Base-by-base conservation (phyloP, 2,888 invertebrate genomes). In the Venusia cambrica region DNA sequence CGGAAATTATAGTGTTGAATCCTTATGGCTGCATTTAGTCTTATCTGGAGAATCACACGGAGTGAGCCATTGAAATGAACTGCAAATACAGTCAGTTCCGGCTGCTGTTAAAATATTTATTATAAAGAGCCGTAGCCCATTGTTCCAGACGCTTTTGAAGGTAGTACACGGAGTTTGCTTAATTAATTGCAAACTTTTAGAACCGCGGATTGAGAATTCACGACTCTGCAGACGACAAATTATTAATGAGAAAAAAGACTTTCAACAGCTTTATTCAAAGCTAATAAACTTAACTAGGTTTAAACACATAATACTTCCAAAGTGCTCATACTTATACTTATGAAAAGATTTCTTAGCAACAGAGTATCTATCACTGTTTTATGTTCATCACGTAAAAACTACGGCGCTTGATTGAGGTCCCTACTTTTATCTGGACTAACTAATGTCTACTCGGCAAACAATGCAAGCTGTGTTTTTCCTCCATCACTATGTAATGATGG, bases 161-260 rank as follows among this genome's bases (percentile, higher is more conserved):
- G 58, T 53, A 48, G 61, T 55, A 51, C 58, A 50, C 54, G 54
- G 62, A 69, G 59, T 68, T 70, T 62, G 60, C 58, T 62, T 58
- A 69, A 71, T 72, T 68, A 70, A 73, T 69, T 64, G 57, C 57
- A 45, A 49, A 61, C 60, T 64, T 65, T 56, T 59, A 53, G 56
- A 57, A 62, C 53, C 58, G 58, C 59, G 53, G 52, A 45, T 54
- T 48, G 42, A 50, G 49, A 60, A 60, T 60, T 57, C 50, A 53
- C 45, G 44, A 43, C 40, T 35, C 27, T 48, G 48, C 41, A 49
- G 49, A 35, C 45, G 44, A 57, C 49, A 46, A 55, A 54, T 54
- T 51, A 33, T 31, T 33, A 51, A 49, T 36, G 45, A 42, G 48
- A 55, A 52, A 50, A 54, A 21, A 18, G 8, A 12, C 27, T 6